These are phyloP conservation scores for Apamea crenata DNA, from an alignment of 2,888 invertebrate genomes.

Conservation along the genomic window DNA sequence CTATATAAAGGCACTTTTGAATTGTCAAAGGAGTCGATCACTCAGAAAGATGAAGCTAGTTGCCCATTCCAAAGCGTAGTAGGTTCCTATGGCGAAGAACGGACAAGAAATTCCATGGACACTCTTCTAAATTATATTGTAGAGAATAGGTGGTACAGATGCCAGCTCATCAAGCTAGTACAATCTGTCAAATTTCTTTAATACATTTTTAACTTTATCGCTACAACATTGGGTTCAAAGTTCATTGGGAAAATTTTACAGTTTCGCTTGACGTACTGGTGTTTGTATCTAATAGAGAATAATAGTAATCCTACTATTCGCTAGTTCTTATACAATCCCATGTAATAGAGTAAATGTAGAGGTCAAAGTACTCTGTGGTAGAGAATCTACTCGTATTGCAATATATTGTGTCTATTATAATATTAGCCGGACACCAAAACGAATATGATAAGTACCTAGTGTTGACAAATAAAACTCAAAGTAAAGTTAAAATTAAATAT, in stretches of 20 bases:
- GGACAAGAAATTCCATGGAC: background rate
- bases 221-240: too few relatives aligned
- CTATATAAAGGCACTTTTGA: background rate
- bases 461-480: conserved; percentile 17
- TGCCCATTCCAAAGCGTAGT: background rate
- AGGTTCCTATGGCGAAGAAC: background rate
- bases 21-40: background rate
- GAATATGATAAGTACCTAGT: background rate
- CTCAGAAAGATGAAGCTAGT: background rate
- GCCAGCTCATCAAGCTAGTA: too few relatives aligned
- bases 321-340: background rate
- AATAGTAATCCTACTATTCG: background rate
- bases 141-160: background rate
- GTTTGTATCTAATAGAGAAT: background rate
- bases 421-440: background rate
- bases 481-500: background rate
- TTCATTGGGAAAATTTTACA: too few relatives aligned
- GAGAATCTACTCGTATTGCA: background rate
- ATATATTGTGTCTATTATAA: too few relatives aligned
- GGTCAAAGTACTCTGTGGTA: background rate
- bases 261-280: too few relatives aligned
- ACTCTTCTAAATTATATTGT: background rate
- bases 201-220: too few relatives aligned
- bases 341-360: background rate
- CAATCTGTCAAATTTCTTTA: too few relatives aligned